A percentile compares a stretch with the other conserved stretches of the same genome.
phyloP scores from a whole-genome alignment of 2,888 invertebrate genomes.

The Brachynemurus nebulosus region DNA sequence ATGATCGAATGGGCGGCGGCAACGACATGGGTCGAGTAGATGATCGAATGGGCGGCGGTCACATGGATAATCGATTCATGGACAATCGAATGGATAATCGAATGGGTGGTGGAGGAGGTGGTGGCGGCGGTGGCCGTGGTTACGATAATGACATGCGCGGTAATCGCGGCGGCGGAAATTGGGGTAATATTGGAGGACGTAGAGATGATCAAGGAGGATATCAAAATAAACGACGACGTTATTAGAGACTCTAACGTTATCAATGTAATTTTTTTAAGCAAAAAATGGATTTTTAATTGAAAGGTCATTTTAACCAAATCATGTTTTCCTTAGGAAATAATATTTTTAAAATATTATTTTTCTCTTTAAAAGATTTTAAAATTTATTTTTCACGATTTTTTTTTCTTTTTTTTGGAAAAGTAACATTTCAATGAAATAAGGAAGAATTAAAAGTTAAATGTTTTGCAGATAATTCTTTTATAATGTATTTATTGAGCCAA shows the following conservation, averaged over 20 bases:
- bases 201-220: conserved; percentile 22
- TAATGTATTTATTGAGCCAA: too few relatives aligned
- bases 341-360: too few relatives aligned
- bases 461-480: too few relatives aligned
- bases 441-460: too few relatives aligned
- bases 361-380: too few relatives aligned
- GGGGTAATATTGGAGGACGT: conserved; percentile 21
- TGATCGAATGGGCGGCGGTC: conserved; percentile 16
- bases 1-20: conserved; percentile 11
- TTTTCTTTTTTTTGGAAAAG: too few relatives aligned
- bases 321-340: too few relatives aligned
- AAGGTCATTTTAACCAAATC: too few relatives aligned
- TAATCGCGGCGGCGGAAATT: conserved; percentile 16
- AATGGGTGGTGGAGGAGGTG: conserved; percentile 15
- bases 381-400: too few relatives aligned
- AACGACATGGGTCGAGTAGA: too few relatives aligned
- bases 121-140: conserved; percentile 13
- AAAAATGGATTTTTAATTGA: too few relatives aligned
- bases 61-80: conserved; percentile 9
- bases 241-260: conserved; percentile 15
- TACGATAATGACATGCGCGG: conserved; percentile 1
- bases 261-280: neutral
- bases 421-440: too few relatives aligned
- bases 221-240: conserved; percentile 23
- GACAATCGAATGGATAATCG: conserved; percentile 16